Conservation (phyloP, 2,113 vertebrate genomes). For the Perognathus longimembris region DNA sequence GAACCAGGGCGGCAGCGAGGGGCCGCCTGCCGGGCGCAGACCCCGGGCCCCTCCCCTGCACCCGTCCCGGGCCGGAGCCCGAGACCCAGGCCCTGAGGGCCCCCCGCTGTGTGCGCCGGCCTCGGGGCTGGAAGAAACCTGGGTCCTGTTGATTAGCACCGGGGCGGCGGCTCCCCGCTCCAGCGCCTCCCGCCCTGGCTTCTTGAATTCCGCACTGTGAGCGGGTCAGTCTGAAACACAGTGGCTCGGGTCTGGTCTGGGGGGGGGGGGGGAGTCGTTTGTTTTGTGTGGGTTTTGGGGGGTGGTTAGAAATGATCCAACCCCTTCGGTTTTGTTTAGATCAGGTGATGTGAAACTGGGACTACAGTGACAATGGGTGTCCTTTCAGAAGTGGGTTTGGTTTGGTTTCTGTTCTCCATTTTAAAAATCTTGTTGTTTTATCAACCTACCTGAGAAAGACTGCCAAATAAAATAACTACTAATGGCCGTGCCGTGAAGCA, state of each 20-base stretch:
- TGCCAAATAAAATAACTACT: background rate
- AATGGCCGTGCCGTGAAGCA: fast-evolving
- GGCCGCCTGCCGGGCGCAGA: background rate
- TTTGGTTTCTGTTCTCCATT: background rate
- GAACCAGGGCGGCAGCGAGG: background rate
- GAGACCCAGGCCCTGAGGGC: background rate
- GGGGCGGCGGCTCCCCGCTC: fast-evolving
- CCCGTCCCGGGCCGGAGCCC: background rate
- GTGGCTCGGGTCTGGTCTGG: background rate
- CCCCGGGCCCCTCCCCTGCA: background rate
- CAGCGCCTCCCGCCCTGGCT: background rate
- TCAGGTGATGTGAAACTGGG: background rate
- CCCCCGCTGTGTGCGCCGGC: background rate
- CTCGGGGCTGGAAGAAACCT: background rate
- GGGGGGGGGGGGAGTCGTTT: no score
- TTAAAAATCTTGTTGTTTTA: background rate
- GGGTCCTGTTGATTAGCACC: background rate
- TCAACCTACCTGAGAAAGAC: background rate
- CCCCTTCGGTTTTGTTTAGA: background rate
- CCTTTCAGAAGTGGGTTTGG: no score
- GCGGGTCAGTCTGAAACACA: background rate
- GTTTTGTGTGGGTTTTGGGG: no score
- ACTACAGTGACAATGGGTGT: background rate
- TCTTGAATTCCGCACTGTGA: background rate
- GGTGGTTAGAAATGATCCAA: background rate